A percentile compares a stretch with the other conserved stretches of the same genome.
These are phyloP conservation scores for Valencia hispanica DNA, from an alignment of 2,797 vertebrate species.

Conservation along the genomic window DNA sequence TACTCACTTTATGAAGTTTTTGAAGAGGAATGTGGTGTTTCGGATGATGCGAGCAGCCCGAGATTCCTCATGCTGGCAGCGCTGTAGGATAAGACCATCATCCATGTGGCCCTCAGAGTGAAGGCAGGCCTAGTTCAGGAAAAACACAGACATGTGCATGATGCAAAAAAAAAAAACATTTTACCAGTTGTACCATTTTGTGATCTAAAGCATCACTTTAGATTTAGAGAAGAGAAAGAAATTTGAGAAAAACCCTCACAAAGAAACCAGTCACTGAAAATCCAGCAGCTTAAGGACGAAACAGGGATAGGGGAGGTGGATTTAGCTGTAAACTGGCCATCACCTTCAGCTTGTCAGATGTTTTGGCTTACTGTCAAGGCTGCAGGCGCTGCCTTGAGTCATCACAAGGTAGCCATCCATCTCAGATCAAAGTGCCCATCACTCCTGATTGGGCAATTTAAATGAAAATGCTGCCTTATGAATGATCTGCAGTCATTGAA, in stretches of 20 bases:
- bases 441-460: conserved; percentile 51
- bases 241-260: neutral
- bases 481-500: neutral
- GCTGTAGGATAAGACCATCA: conserved; percentile 93
- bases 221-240: neutral
- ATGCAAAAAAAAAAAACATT: neutral
- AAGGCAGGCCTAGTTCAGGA: conserved; percentile 87
- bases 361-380: conserved; percentile 43
- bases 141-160: conserved; percentile 7
- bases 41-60: conserved; percentile 96
- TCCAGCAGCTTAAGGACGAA: conserved; percentile 36
- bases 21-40: conserved; percentile 92
- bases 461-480: conserved; percentile 23
- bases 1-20: conserved; percentile 91
- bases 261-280: neutral
- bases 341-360: conserved; percentile 47
- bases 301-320: neutral
- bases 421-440: conserved; percentile 63
- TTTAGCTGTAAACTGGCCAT: conserved; percentile 36
- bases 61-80: conserved; percentile 94
- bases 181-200: too few species aligned
- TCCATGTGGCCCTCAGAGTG: conserved; percentile 98
- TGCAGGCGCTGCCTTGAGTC: conserved; percentile 40
- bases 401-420: conserved; percentile 38
- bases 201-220: neutral